Evolutionary conservation across 2,113 vertebrate species (phyloP), one percentile per base, ranked within the genome.

Genomic region (Merops nubicus): DNA sequence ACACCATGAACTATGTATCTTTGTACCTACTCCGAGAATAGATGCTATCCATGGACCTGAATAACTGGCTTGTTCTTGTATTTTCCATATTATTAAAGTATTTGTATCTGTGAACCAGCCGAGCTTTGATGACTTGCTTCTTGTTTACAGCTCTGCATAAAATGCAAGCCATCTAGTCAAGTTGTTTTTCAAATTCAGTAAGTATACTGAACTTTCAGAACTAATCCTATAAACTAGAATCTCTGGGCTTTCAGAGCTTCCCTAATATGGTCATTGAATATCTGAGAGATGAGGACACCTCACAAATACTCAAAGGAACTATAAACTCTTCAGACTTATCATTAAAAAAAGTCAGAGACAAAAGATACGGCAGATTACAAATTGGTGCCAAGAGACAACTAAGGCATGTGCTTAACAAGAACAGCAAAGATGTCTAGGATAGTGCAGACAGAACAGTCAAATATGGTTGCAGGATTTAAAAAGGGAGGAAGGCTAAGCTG

Each of bases 191-290:
- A 81, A 77, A 67, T 67, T 64, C 64, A 67, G 47, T 74, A 81
- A 81, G 51, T 53, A 79, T 8, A 48, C 73, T 89, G 36, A 83
- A 92, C 43, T 89, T 91, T 53, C 38, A 93, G 76, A 93, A 45
- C 68, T 78, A 91, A 86, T 78, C 60, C 80, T 60, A 72, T 56
- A 93, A 96, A 90, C 76, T 51, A 78, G 69, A 86, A 68, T 72
- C 25, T 56, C 73, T 42, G n/a, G 47, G 60, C 73, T 95, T 95
- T 88, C 88, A 87, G 69, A 96, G 36, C 40, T 93, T 96, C 47
- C 96, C 96, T 95, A 96, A 97, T 96, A 97, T 85, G 92, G 96
- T 75, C 77, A 87, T 81, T 85, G 93, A 93, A 95, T 91, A 93
- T 78, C 91, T 96, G 64, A 92, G 92, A 87, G 85, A 96, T 96